These are phyloP conservation scores for Puma concolor DNA, from an alignment of 2,113 vertebrate species.

Conservation along the genomic window DNA sequence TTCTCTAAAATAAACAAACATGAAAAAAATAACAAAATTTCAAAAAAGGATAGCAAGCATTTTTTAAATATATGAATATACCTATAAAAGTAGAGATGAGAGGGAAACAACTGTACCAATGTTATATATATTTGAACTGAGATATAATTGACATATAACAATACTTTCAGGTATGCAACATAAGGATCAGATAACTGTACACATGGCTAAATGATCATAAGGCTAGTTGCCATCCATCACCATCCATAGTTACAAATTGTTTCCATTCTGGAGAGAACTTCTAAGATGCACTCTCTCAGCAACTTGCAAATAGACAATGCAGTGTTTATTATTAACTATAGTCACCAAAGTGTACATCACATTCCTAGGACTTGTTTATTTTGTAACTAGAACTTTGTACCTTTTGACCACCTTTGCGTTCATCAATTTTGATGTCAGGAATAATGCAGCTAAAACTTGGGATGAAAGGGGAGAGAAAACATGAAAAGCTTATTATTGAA, in stretches of 20 bases:
- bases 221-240: not conserved
- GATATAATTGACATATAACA: not conserved
- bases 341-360: not conserved
- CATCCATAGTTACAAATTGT: not conserved
- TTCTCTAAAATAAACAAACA: too few relatives aligned
- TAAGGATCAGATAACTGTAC: not conserved
- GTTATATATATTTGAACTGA: not conserved
- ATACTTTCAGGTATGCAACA: not conserved
- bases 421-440: not conserved
- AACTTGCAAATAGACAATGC: not conserved
- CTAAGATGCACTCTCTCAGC: not conserved
- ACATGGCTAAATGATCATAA: not conserved
- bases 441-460: not conserved
- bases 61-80: not conserved
- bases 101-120: not conserved
- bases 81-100: not conserved
- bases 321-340: not conserved
- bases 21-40: not conserved
- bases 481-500: not conserved
- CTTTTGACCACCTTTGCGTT: not conserved
- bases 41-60: not conserved
- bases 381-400: not conserved
- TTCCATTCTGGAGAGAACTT: not conserved
- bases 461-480: not conserved
- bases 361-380: not conserved